Base-by-base conservation (phyloP, 1,140 invertebrate species). In the Cydia pomonella region DNA sequence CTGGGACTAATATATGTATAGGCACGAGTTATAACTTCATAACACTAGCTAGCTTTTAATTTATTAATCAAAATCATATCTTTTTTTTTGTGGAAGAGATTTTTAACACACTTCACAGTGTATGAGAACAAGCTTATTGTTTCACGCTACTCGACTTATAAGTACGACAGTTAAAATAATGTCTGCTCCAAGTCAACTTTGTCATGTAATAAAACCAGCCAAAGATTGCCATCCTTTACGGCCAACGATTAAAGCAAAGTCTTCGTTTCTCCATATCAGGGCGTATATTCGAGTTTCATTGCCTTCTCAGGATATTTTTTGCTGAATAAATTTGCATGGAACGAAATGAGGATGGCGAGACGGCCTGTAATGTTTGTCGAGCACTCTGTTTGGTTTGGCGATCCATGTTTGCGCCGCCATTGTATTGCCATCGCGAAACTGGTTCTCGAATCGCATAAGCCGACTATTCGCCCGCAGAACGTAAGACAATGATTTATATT, bases 361-460 rank as follows among this genome's bases (percentile, higher is more conserved):
- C 75, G 66, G 76, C 76, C 44, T 72, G 78, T 78, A 76, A 64
- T 88, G 79, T 87, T 87, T 87, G 83, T 76, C 53, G 66, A 84
- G 74, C 76, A 50, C 71, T 75, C 77, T 87, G 83, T 87, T 88
- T 85, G 85, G 76, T 81, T 83, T 84, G 74, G 50, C 66, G 74
- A 75, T 75, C 81, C 77, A 69, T 88, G 83, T 89, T 87, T 91
- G 86, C 81, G 75, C 69, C 79, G 79, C 81, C 75, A 86, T 89
- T 89, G 84, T 88, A 73, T 80, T 80, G 80, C 71, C 77, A 50
- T 47, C 75, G 75, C 64, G 76, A 77, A 47, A 79, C 80, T 83
- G 81, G 64, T 69, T 69, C 64, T 41, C 7, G 64, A 21, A 69
- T 33, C 64, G 29, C n/a, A 69, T 69, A 69, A 41, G 29, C 64